Evolutionary conservation across 2,113 vertebrate species (phyloP).

Genomic region (Salminus brasiliensis): DNA sequence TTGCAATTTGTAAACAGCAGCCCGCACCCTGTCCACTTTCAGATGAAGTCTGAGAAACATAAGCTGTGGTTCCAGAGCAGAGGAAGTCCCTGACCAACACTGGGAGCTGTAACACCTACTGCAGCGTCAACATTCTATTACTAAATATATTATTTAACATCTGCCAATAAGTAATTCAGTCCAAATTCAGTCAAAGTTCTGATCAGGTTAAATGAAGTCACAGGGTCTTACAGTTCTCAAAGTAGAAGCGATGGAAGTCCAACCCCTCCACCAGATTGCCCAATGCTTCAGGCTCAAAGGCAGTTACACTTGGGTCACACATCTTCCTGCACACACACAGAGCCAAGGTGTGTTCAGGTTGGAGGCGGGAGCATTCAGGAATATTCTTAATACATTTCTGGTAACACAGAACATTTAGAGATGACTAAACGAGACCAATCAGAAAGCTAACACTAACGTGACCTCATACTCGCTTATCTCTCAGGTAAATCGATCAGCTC

Average conservation of each 20-base stretch:
- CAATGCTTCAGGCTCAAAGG: constrained; percentile 95
- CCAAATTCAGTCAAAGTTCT: not conserved
- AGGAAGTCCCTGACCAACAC: no score
- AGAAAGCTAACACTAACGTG: no score
- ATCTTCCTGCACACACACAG: constrained; percentile 84
- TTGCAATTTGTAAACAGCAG: no score
- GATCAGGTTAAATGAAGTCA: not conserved
- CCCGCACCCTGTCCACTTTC: not conserved
- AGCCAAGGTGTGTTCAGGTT: not conserved
- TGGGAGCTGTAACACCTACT: no score
- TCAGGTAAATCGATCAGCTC: no score
- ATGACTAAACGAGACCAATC: no score
- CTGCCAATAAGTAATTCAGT: no score
- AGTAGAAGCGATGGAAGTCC: constrained; percentile 98
- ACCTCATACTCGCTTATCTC: no score
- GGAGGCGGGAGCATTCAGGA: not conserved
- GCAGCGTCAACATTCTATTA: no score
- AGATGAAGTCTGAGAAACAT: no score
- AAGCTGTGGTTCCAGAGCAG: not conserved
- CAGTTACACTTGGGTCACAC: constrained; percentile 97
- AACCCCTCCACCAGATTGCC: constrained; percentile 97
- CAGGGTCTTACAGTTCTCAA: constrained; percentile 90
- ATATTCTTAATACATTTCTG: not conserved
- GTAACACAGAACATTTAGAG: no score
- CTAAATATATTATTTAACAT: no score